Base-by-base conservation (phyloP, 2,113 vertebrate genomes). In the Otocyon megalotis region DNA sequence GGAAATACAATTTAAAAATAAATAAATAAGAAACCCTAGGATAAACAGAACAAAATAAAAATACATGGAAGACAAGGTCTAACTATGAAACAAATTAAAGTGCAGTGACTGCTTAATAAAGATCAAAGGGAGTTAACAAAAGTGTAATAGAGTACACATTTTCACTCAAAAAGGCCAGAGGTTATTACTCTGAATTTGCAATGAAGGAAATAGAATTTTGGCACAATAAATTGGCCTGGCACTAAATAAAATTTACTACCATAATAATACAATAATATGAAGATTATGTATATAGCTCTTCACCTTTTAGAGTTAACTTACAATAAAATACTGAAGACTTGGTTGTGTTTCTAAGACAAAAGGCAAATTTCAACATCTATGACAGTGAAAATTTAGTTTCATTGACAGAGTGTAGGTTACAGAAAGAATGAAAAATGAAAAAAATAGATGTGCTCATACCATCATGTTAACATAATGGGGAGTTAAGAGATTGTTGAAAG, bases 141-240 rank as follows among this genome's bases (percentile, higher is more conserved):
- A 90, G 22, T 30, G 50, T 77, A 48, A 58, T 30, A 77, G 48
- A 77, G 56, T 67, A 81, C n/a, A 58, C 28, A 67, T 72, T 81
- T 92, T 92, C 28, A 82, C 92, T 92, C 32, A 81, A 53, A 69
- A 62, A 92, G 2, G 60, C 30, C 24, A 80, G 83, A n/a, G 54
- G 62, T 90, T 76, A 72, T 86, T 58, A 53, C 56, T 90, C 67
- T 84, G 32, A 87, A 54, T 87, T n/a, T 48, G 1, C n/a, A 92
- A 92, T 86, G 26, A 80, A 54, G 32, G 82, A 92, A 92, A 91
- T 63, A 81, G 2, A 92, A n/a, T 80, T 13, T 92, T 72, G 43
- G 54, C 54, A 72, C 20, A 63, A 35, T 80, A 91, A 71, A 71
- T 20, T 80, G 24, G 20, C 28, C 10, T 72, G 26, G 54, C n/a